A percentile compares a stretch with the other conserved stretches of the same genome.
Evolutionary conservation across 2,113 vertebrate species (phyloP).

Genomic region (Neolamprologus brichardi): DNA sequence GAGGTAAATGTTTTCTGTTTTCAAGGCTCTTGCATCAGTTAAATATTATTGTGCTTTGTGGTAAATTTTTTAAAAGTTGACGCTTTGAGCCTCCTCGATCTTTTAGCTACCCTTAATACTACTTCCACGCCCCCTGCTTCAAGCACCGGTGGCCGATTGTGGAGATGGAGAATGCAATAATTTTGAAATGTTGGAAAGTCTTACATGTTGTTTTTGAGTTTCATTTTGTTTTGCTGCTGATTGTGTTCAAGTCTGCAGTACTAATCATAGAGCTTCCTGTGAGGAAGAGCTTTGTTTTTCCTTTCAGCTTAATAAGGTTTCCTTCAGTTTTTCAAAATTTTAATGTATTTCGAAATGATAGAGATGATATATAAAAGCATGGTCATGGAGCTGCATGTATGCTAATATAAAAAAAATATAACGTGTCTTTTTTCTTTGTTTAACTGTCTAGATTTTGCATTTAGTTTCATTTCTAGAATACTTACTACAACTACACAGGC

Average conservation of each 20-base stretch:
- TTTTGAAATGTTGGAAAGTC: slow-evolving; percentile 40
- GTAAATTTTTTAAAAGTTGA: slow-evolving; percentile 52
- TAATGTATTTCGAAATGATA: background rate
- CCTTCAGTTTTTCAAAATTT: background rate
- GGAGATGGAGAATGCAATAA: slow-evolving; percentile 13
- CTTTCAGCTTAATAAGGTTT: background rate
- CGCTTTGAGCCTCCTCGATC: slow-evolving; percentile 33
- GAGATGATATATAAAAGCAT: background rate
- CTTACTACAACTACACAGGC: background rate
- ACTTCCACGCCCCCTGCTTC: background rate
- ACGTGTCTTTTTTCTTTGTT: background rate
- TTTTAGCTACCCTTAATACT: slow-evolving; percentile 7
- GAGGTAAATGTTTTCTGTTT: slow-evolving; percentile 62
- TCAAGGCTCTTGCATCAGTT: slow-evolving; percentile 61
- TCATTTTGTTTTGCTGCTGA: background rate
- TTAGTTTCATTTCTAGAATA: background rate
- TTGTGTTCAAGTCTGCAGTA: background rate
- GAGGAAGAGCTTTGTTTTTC: background rate
- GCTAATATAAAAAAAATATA: background rate
- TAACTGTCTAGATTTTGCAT: background rate
- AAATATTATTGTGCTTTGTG: slow-evolving; percentile 49
- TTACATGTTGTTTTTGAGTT: background rate
- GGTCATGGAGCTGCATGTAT: background rate
- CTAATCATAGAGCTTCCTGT: background rate
- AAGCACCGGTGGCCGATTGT: background rate